These are phyloP conservation scores for Chrysemys picta DNA, from an alignment of 2,113 vertebrate species.

Conservation along the genomic window DNA sequence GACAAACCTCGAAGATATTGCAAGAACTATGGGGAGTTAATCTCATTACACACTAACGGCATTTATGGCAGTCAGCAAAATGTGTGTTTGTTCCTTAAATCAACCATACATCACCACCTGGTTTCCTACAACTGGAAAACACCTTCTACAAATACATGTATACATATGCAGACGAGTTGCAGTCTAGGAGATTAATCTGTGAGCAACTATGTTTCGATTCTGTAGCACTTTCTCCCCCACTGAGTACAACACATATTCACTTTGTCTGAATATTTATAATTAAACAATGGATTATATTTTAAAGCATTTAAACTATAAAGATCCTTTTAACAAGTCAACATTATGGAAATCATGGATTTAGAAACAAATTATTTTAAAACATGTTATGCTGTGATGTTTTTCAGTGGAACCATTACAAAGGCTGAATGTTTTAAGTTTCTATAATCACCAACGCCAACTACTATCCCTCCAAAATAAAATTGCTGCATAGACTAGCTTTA, in stretches of 20 bases:
- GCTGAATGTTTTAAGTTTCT: neutral
- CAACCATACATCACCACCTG: conserved; percentile 54
- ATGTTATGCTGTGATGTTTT: neutral
- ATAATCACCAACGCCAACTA: neutral
- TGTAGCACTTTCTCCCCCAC: conserved; percentile 41
- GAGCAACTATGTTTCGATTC: neutral
- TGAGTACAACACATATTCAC: conserved; percentile 20
- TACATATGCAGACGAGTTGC: neutral
- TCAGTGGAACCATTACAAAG: neutral
- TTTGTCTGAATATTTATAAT: conserved; percentile 1
- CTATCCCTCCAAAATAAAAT: neutral
- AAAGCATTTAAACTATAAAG: neutral
- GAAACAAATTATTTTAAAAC: neutral
- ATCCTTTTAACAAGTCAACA: neutral
- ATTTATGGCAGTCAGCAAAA: conserved; percentile 34
- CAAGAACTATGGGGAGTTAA: conserved; percentile 50
- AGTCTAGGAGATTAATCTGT: conserved; percentile 22
- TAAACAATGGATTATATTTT: neutral
- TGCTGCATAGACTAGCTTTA: neutral
- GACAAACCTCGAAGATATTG: conserved; percentile 39
- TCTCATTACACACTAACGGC: conserved; percentile 62
- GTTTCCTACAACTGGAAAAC: conserved; percentile 30
- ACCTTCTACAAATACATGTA: neutral
- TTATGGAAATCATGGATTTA: neutral
- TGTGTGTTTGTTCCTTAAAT: conserved; percentile 36